Evolutionary conservation across 2,113 vertebrate species (phyloP).

Genomic region (Carassius auratus): DNA sequence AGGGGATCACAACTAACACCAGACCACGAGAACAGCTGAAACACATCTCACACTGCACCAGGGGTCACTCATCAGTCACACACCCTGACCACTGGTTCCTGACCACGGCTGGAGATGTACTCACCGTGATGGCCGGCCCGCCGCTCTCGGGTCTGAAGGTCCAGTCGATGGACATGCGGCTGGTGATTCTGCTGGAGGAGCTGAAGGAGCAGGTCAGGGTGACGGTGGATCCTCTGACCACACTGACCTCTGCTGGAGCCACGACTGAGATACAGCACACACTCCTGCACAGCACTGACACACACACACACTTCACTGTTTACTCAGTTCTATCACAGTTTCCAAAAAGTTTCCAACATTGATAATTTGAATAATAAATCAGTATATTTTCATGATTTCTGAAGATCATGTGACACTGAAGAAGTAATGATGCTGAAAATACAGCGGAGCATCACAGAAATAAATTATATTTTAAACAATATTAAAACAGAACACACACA

Average conservation of each 20-base stretch:
- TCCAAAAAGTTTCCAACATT: no score
- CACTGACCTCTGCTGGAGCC: constrained; percentile 74
- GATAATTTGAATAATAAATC: no score
- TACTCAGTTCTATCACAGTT: no score
- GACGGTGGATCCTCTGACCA: constrained; percentile 75
- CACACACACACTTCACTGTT: not conserved
- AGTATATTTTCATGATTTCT: no score
- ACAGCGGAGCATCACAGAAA: no score
- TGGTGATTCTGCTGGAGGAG: constrained; percentile 76
- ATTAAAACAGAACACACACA: no score
- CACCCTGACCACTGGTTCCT: not conserved
- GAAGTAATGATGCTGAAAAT: no score
- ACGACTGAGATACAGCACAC: constrained; percentile 78
- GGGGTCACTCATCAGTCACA: not conserved
- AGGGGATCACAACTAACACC: not conserved
- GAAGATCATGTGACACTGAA: no score
- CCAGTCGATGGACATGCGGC: constrained; percentile 86
- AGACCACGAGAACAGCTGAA: not conserved
- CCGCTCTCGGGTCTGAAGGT: constrained; percentile 78
- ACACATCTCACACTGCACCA: not conserved
- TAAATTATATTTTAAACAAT: no score
- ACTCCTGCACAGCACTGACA: not conserved
- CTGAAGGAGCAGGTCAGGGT: constrained; percentile 84
- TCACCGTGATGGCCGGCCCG: constrained; percentile 71
- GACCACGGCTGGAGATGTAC: constrained; percentile 21